phyloP scores from a whole-genome alignment of 2,797 vertebrate species.

The Menidia menidia region DNA sequence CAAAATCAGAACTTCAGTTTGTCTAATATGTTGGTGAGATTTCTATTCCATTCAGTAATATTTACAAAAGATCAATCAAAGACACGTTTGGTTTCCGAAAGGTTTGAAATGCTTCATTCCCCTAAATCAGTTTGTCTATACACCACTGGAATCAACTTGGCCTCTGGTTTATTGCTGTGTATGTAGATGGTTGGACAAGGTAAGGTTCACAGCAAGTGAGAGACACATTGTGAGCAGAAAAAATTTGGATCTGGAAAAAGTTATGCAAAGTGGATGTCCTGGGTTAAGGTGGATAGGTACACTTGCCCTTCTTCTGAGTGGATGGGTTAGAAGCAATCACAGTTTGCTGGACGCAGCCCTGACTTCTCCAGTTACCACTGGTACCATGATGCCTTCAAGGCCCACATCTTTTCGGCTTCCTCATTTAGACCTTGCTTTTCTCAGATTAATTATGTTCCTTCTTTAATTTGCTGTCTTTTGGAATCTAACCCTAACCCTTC shows the following conservation, averaged over 20 bases:
- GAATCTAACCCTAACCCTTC: no score
- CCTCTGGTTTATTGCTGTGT: not conserved
- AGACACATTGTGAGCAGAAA: not conserved
- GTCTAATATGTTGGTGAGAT: no score
- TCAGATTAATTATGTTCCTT: no score
- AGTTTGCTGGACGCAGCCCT: no score
- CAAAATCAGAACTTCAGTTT: no score
- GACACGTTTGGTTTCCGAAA: not conserved
- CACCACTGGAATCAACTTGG: not conserved
- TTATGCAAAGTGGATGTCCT: no score
- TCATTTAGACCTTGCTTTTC: not conserved
- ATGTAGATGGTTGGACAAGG: not conserved
- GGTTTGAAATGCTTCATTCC: not conserved
- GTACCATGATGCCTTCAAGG: no score
- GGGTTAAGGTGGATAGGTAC: no score
- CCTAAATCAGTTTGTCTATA: not conserved
- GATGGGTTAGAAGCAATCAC: no score
- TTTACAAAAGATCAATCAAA: not conserved
- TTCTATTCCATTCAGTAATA: not conserved
- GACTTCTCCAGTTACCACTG: no score
- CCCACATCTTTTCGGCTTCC: not conserved
- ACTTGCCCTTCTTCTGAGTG: no score
- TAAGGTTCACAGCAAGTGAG: not conserved
- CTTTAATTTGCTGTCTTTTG: no score
- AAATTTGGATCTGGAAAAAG: not conserved